phyloP scores from a whole-genome alignment of 1,140 invertebrate genomes.

The Homalodisca vitripennis region DNA sequence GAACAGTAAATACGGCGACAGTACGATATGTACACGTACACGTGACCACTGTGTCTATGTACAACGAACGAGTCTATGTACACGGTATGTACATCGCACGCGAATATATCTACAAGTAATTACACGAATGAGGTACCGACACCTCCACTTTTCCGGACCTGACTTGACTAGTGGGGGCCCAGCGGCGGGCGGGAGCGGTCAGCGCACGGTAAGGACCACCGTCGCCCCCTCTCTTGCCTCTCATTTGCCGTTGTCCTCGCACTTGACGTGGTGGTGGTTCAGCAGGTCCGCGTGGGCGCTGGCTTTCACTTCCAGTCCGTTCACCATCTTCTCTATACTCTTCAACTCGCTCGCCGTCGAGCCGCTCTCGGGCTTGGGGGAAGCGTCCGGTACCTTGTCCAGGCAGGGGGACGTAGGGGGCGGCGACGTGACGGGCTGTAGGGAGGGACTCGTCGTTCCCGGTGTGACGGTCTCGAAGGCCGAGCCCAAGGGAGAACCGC shows the following conservation, averaged over 20 bases:
- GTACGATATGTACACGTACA: constrained; percentile 2
- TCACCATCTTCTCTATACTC: constrained; percentile 96
- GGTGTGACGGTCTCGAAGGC: constrained; percentile 85
- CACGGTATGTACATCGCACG: constrained; percentile 18
- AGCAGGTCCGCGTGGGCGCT: constrained; percentile 33
- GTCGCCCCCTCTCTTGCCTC: background rate
- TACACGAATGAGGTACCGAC: background rate
- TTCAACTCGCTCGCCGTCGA: constrained; percentile 70
- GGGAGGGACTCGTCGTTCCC: constrained; percentile 58
- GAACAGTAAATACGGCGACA: background rate
- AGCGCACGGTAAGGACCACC: background rate
- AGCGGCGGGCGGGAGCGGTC: background rate
- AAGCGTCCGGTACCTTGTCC: constrained; percentile 32
- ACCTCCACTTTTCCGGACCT: too few relatives aligned
- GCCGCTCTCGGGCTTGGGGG: constrained; percentile 29
- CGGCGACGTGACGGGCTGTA: constrained; percentile 42
- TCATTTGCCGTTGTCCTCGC: constrained; percentile 16
- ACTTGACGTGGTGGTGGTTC: constrained; percentile 32
- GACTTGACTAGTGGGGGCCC: background rate
- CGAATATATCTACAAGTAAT: background rate
- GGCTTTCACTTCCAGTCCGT: constrained; percentile 68
- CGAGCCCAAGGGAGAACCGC: constrained; percentile 62
- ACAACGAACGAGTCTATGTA: too few relatives aligned
- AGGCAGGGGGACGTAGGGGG: constrained; percentile 47
- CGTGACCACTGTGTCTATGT: too few relatives aligned